Evolutionary conservation across 2,888 invertebrate species (phyloP), one percentile per base, ranked within the genome.

Genomic region (Zaprionus obscuricornis): DNA sequence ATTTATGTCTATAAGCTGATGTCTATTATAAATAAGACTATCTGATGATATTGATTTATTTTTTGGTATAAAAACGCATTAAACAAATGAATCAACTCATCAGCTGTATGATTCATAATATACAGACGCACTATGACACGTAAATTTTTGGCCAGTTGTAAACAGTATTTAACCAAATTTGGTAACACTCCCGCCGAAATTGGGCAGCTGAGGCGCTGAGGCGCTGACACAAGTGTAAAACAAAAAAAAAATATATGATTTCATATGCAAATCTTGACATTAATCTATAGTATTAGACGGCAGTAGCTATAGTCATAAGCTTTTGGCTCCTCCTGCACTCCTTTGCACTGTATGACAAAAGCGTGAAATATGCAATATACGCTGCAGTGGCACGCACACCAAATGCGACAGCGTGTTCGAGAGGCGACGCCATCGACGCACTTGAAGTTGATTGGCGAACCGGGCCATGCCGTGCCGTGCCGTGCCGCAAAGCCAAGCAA

Each of bases 221-320:
- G 37, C 43, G 51, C 45, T 56, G 56, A 63, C 63, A 54, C 18
- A 8, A 40, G 37, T 58, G n/a, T n/a, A n/a, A n/a, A n/a, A n/a
- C n/a, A n/a, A n/a, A n/a, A n/a, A 50, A 43, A 27, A 43, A 63
- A 78, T 68, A 71, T 73, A 82, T 59, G 79, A 70, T 69, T 73
- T 59, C 66, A 64, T 85, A 86, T 87, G 86, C 87, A 87, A 86
- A 86, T 86, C 66, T 79, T 84, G 86, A 87, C 86, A 86, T 76
- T 83, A 85, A 86, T 82, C 87, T 82, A 62, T 49, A 43, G 54
- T 65, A 68, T 67, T 66, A 74, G 60, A 45, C 51, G 64, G 29
- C 68, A 58, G 65, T 51, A 36, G 70, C 26, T 18, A 42, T 54
- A 16, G 45, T 13, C 29, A 18, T 27, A 22, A 33, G 64, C n/a